phyloP scores from a whole-genome alignment of 2,113 vertebrate genomes.

The Zosterops pallidus region DNA sequence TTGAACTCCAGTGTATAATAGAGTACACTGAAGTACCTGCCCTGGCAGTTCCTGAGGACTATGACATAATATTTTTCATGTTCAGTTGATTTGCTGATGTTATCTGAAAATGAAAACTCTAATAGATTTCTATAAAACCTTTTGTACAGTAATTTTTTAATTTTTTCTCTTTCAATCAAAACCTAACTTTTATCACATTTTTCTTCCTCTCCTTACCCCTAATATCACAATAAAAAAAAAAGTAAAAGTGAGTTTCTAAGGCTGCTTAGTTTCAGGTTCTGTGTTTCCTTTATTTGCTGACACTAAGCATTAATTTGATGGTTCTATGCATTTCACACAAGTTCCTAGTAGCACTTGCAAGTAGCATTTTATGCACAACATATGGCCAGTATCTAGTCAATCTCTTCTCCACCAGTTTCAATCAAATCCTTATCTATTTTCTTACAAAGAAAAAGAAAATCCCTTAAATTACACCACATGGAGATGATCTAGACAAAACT shows the following conservation, averaged over 20 bases:
- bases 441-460: constrained; percentile 14
- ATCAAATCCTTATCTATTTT: not conserved
- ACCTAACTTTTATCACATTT: not conserved
- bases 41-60: not conserved
- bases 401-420: not conserved
- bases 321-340: not conserved
- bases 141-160: not conserved
- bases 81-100: not conserved
- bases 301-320: not conserved
- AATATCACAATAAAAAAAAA: not conserved
- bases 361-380: not conserved
- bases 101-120: not conserved
- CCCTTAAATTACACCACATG: not conserved
- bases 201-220: not conserved
- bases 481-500: not conserved
- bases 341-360: not conserved
- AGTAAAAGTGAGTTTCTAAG: not conserved
- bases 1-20: not conserved
- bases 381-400: not conserved
- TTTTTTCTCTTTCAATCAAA: not conserved
- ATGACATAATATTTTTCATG: not conserved
- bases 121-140: not conserved
- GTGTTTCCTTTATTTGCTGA: not conserved
- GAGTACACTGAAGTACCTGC: not conserved
- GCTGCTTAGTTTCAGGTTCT: not conserved